These are phyloP conservation scores for Knipowitschia caucasica DNA, from an alignment of 2,797 vertebrate genomes.

Conservation along the genomic window DNA sequence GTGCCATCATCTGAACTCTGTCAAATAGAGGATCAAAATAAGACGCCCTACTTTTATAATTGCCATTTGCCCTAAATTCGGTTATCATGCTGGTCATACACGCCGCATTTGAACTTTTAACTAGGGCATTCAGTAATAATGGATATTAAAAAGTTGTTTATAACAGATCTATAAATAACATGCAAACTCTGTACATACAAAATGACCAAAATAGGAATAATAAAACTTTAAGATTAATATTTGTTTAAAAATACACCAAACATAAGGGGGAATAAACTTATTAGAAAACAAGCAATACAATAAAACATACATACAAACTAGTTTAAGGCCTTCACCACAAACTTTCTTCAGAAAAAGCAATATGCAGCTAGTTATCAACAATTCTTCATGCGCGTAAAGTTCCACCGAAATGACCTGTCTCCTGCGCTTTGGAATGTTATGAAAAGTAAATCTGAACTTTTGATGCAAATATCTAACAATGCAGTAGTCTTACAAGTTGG, in stretches of 20 bases:
- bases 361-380: no score
- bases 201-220: not conserved
- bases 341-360: no score
- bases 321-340: no score
- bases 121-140: slow-evolving; percentile 1
- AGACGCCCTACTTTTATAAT: slow-evolving; percentile 37
- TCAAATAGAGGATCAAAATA: slow-evolving; percentile 41
- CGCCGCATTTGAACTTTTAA: slow-evolving; percentile 16
- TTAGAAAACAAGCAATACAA: no score
- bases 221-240: no score
- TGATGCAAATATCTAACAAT: no score
- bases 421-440: not conserved
- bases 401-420: no score
- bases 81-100: slow-evolving; percentile 8
- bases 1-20: slow-evolving; percentile 39
- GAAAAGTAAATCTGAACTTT: not conserved
- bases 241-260: no score
- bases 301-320: no score
- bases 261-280: no score
- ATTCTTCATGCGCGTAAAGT: no score
- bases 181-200: not conserved
- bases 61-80: slow-evolving; percentile 30
- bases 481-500: not conserved
- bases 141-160: not conserved
- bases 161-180: not conserved